These are phyloP conservation scores for Baronia brevicornis DNA, from an alignment of 2,888 invertebrate species.

Conservation along the genomic window DNA sequence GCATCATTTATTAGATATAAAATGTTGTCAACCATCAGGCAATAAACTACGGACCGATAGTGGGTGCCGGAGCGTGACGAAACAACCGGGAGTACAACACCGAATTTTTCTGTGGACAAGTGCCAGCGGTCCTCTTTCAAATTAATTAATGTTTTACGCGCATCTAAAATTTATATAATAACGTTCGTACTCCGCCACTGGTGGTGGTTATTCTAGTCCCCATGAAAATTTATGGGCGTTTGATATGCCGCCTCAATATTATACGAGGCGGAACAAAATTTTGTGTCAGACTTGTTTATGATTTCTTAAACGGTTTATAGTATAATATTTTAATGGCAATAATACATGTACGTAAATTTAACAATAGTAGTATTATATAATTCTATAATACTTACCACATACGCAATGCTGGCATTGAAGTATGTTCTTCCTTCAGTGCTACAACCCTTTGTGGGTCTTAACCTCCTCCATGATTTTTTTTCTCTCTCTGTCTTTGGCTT, in stretches of 20 bases:
- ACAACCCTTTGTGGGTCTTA: no score
- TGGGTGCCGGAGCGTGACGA: constrained; percentile 18
- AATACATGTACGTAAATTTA: no score
- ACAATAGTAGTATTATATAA: no score
- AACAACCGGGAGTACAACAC: constrained; percentile 23
- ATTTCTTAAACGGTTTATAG: constrained; percentile 34
- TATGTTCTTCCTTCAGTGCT: no score
- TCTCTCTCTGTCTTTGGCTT: no score
- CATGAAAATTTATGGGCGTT: constrained; percentile 57
- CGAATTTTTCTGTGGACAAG: constrained; percentile 56
- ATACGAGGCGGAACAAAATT: constrained; percentile 41
- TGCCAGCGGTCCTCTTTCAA: constrained; percentile 64
- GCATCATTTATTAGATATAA: constrained; percentile 7
- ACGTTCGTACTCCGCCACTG: constrained; percentile 42
- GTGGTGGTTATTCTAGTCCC: constrained; percentile 47
- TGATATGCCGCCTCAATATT: constrained; percentile 64
- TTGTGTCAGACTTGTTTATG: constrained; percentile 43
- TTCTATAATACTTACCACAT: no score
- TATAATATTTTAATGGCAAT: constrained; percentile 23
- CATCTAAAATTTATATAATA: constrained; percentile 65
- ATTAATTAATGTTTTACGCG: constrained; percentile 72
- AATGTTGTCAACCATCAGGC: constrained; percentile 3
- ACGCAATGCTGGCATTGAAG: no score
- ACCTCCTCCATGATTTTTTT: no score
- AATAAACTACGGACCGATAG: constrained; percentile 13